Evolutionary conservation across 2,113 vertebrate genomes (phyloP).

Genomic region (Sitta europaea): DNA sequence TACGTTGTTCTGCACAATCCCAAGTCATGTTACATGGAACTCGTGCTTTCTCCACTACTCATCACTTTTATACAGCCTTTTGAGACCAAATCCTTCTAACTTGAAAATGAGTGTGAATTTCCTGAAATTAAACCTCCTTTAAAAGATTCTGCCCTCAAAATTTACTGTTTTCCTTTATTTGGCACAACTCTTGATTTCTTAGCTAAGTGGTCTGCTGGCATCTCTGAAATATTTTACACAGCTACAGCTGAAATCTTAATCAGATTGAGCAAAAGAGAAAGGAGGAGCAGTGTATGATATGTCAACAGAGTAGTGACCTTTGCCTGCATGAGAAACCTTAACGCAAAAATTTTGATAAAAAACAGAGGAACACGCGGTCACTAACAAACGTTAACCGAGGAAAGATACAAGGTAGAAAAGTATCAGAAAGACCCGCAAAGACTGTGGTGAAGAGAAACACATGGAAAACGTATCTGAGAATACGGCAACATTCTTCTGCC

Average conservation of each 20-base stretch:
- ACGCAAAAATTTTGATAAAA: not conserved
- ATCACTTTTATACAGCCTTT: not conserved
- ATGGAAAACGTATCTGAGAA: fast-evolving
- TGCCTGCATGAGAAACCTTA: not conserved
- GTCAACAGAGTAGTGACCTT: not conserved
- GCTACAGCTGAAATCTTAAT: not conserved
- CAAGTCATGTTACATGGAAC: not conserved
- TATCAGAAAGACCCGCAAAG: not conserved
- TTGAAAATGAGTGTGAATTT: not conserved
- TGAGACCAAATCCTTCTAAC: not conserved
- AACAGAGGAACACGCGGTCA: fast-evolving
- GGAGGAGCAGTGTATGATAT: not conserved
- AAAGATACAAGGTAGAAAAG: not conserved
- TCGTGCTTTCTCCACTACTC: not conserved
- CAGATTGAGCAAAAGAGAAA: not conserved
- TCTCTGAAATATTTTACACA: not conserved
- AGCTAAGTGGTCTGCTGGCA: not conserved
- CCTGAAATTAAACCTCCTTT: not conserved
- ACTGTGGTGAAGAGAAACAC: not conserved
- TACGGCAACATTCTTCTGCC: not conserved
- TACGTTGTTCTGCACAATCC: fast-evolving
- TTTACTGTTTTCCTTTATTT: not conserved
- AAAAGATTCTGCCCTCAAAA: not conserved
- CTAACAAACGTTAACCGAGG: not conserved
- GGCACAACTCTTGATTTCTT: not conserved